Conservation (phyloP, 2,797 vertebrate genomes). For the Darevskia nairensis region DNA sequence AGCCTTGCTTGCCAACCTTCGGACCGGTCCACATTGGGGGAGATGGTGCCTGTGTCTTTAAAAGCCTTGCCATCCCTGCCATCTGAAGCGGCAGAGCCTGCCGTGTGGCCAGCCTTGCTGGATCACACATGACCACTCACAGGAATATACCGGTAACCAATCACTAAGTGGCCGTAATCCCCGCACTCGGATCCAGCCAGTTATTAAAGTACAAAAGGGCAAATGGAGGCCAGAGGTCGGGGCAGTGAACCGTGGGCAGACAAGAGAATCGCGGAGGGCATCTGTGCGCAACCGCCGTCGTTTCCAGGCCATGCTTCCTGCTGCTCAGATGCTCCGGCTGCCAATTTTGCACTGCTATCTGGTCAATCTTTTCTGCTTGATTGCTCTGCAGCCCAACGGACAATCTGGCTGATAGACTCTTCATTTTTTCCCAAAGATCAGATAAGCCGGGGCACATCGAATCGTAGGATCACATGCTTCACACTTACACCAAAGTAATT, state of each 20-base stretch:
- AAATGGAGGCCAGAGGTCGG: not conserved
- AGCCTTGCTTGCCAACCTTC: not conserved
- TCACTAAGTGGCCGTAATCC: not conserved
- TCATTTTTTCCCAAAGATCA: not conserved
- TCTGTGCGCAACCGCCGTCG: not conserved
- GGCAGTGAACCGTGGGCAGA: not conserved
- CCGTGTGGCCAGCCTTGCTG: not conserved
- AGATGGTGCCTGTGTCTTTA: not conserved
- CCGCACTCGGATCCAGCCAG: constrained; percentile 4
- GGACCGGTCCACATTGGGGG: not conserved
- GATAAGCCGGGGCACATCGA: not conserved
- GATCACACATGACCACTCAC: not conserved
- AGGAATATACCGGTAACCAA: not conserved
- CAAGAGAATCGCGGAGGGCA: not conserved
- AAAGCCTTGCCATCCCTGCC: not conserved
- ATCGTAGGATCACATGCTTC: no score
- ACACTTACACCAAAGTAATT: no score
- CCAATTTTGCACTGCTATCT: not conserved
- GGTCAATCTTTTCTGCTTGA: no score
- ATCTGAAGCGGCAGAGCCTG: not conserved
- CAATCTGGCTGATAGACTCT: not conserved
- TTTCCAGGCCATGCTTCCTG: not conserved
- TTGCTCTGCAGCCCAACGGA: not conserved
- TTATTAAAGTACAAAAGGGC: constrained; percentile 21
- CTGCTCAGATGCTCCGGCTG: not conserved